Evolutionary conservation across 1,140 invertebrate genomes (phyloP).

Genomic region (Brachionus paranguensis): DNA sequence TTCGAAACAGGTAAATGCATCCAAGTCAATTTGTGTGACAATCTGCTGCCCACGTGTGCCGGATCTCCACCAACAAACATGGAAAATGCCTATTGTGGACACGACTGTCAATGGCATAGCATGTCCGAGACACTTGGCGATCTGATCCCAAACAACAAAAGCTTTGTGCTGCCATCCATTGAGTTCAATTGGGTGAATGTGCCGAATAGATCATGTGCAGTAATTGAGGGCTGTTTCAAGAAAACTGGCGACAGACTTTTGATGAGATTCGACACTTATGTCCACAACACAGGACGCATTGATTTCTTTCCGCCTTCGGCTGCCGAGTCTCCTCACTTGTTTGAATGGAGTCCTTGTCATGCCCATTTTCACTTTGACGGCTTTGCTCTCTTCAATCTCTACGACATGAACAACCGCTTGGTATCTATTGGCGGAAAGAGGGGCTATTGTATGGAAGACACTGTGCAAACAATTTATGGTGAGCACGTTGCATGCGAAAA

Average conservation of each 20-base stretch:
- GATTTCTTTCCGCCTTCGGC: not conserved
- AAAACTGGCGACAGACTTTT: not conserved
- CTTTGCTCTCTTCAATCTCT: not conserved
- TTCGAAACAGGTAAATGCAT: not conserved
- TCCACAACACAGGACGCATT: not conserved
- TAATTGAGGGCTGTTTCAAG: conserved; percentile 2
- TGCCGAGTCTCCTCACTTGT: not conserved
- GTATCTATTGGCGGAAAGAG: not conserved
- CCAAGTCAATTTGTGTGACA: not conserved
- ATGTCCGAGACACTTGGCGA: not conserved
- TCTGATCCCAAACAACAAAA: not conserved
- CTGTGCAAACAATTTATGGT: not conserved
- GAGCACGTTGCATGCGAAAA: not conserved
- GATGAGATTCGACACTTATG: conserved; percentile 8
- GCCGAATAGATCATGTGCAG: not conserved
- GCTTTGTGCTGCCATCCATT: not conserved
- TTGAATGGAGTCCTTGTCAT: conserved; percentile 20
- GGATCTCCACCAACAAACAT: not conserved
- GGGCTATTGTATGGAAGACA: conserved; percentile 9
- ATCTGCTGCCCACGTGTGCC: not conserved
- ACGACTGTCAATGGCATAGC: not conserved
- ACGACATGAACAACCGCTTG: not conserved
- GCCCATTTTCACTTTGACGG: conserved; percentile 3
- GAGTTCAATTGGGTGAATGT: conserved; percentile 12
- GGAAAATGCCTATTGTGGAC: not conserved